Conservation (phyloP, 2,888 invertebrate species). For the Epiperipatus broadwayi region DNA sequence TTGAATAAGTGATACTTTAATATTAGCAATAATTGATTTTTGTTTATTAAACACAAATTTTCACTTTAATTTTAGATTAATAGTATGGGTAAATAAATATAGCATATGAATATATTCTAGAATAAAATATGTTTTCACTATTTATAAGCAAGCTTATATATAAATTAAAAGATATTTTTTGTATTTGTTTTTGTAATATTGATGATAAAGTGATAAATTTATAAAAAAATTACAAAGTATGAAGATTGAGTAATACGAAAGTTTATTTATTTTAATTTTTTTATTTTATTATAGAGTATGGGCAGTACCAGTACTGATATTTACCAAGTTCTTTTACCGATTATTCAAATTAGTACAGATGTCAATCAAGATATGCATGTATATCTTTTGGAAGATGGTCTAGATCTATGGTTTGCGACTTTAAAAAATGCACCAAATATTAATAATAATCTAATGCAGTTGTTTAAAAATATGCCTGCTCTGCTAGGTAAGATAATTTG, state of each 20-base stretch:
- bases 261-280: slow-evolving; percentile 10
- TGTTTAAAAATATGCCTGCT: slow-evolving; percentile 52
- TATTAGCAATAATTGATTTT: too few relatives aligned
- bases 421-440: slow-evolving; percentile 49
- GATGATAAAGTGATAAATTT: too few relatives aligned
- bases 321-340: slow-evolving; percentile 38
- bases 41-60: too few relatives aligned
- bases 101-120: too few relatives aligned
- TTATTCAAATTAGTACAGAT: slow-evolving; percentile 55
- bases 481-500: slow-evolving; percentile 42
- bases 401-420: slow-evolving; percentile 70
- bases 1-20: too few relatives aligned
- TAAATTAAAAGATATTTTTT: too few relatives aligned
- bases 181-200: too few relatives aligned
- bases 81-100: too few relatives aligned
- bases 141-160: too few relatives aligned
- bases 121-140: too few relatives aligned
- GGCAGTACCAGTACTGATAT: slow-evolving; percentile 33
- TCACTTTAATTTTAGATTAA: too few relatives aligned
- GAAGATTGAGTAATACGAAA: too few relatives aligned
- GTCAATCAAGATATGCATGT: slow-evolving; percentile 62
- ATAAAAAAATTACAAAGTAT: background rate
- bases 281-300: slow-evolving; percentile 27
- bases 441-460: slow-evolving; percentile 37
- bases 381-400: slow-evolving; percentile 74